phyloP scores from a whole-genome alignment of 2,888 invertebrate genomes.

The Homarus gammarus region DNA sequence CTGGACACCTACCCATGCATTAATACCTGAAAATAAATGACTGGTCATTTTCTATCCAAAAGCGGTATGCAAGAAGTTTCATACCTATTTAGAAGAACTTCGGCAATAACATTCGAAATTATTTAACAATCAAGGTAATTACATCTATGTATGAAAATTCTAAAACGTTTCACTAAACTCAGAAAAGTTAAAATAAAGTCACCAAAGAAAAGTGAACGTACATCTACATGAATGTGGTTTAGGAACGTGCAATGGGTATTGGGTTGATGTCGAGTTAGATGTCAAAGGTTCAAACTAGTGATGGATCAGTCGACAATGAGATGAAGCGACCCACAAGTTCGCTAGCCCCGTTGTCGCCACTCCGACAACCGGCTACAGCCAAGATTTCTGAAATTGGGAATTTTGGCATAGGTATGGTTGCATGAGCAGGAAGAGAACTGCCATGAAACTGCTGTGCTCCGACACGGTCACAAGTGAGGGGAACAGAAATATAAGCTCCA shows the following conservation, averaged over 20 bases:
- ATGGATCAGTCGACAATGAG: conserved; percentile 69
- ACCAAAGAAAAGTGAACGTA: conserved; percentile 61
- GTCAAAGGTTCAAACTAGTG: conserved; percentile 71
- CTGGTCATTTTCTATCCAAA: conserved; percentile 59
- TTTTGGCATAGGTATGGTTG: conserved; percentile 66
- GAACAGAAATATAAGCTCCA: conserved; percentile 39
- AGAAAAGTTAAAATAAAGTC: conserved; percentile 51
- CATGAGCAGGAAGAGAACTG: conserved; percentile 39
- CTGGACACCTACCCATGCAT: conserved; percentile 53
- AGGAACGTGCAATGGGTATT: conserved; percentile 71
- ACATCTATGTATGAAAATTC: conserved; percentile 33
- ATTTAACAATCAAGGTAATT: conserved; percentile 13
- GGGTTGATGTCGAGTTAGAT: conserved; percentile 70
- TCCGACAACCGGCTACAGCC: conserved; percentile 62
- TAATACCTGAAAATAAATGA: conserved; percentile 52
- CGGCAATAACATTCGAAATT: neutral
- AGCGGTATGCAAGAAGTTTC: conserved; percentile 18
- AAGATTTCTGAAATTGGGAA: conserved; percentile 67
- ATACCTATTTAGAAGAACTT: conserved; percentile 5
- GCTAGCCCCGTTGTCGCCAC: conserved; percentile 66
- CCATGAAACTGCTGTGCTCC: conserved; percentile 52
- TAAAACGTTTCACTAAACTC: conserved; percentile 49
- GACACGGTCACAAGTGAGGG: conserved; percentile 55
- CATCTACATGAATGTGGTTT: conserved; percentile 67
- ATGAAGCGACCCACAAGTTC: conserved; percentile 67